Conservation (phyloP, 2,113 vertebrate species). For the Antechinus flavipes region DNA sequence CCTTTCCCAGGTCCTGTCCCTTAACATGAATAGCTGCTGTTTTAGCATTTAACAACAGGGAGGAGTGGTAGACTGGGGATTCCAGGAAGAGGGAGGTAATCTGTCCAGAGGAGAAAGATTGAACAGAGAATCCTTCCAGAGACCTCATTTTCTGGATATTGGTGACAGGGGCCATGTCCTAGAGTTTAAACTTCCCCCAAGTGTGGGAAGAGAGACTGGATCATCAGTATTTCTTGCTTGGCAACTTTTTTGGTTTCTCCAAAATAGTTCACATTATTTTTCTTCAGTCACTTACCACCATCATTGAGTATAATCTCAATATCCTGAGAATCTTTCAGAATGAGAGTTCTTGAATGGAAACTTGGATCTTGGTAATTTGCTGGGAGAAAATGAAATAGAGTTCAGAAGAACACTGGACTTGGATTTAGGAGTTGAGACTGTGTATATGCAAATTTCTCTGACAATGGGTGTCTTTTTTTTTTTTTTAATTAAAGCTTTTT, state of each 20-base stretch:
- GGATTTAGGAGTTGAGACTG: background rate
- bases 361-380: background rate
- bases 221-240: background rate
- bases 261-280: background rate
- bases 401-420: background rate
- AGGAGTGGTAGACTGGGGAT: background rate
- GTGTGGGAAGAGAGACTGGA: background rate
- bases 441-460: background rate
- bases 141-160: background rate
- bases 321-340: background rate
- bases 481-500: too few relatives aligned
- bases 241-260: background rate
- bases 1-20: conserved; percentile 74
- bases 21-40: conserved; percentile 64
- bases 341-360: background rate
- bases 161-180: background rate
- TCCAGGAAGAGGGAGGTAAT: background rate
- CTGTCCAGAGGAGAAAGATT: background rate
- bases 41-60: conserved; percentile 55
- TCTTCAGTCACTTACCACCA: background rate
- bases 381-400: background rate
- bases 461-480: background rate
- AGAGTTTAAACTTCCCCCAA: background rate
- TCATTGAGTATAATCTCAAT: background rate
- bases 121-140: background rate